Conservation (phyloP, 2,888 invertebrate species). For the Frankliniella intonsa region DNA sequence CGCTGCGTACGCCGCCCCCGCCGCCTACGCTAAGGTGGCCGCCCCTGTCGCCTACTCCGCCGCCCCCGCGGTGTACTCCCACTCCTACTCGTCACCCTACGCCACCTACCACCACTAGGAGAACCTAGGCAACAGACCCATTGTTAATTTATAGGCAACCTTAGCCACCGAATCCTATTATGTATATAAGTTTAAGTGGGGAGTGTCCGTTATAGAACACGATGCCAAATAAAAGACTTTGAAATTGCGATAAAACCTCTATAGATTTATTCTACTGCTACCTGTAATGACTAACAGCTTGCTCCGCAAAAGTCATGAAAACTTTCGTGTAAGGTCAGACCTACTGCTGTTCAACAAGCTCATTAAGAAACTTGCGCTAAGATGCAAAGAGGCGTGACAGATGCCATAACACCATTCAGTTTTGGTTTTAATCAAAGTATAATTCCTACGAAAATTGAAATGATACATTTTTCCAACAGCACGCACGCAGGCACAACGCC, state of each 20-base stretch:
- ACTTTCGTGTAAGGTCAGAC: not conserved
- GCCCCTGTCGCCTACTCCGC: conserved; percentile 32
- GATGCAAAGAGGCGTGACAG: no score
- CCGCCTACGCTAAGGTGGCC: conserved; percentile 35
- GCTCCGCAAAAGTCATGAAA: not conserved
- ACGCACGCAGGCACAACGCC: no score
- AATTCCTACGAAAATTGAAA: no score
- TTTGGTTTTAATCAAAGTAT: no score
- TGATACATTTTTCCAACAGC: no score
- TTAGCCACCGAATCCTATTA: not conserved
- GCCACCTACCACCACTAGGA: conserved; percentile 12
- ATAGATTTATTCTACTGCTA: no score
- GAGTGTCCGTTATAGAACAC: conserved; percentile 12
- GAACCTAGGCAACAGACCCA: not conserved
- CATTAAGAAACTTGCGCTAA: no score
- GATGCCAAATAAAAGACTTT: not conserved
- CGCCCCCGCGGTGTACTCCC: conserved; percentile 36
- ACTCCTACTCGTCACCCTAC: conserved; percentile 34
- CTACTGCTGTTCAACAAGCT: no score
- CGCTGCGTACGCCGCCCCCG: conserved; percentile 28
- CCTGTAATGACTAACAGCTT: no score
- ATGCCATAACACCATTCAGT: no score
- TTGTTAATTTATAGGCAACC: not conserved
- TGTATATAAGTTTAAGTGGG: not conserved
- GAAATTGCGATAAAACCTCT: not conserved